A percentile compares a stretch with the other conserved stretches of the same genome.
Evolutionary conservation across 2,888 invertebrate genomes (phyloP).

Genomic region (Agrotis segetum): DNA sequence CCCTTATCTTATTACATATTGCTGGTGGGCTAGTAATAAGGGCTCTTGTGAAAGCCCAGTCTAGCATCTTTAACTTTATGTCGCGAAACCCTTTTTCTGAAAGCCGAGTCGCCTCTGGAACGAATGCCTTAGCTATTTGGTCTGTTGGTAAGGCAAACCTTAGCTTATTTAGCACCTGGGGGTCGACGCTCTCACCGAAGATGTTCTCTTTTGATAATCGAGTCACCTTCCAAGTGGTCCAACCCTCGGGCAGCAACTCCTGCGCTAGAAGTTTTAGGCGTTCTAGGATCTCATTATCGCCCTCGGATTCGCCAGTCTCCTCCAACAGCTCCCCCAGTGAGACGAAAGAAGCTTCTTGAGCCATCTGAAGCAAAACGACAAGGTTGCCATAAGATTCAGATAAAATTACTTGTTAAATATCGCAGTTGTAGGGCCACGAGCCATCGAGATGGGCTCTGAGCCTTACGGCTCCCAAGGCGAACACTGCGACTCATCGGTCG

Average conservation of each 20-base stretch:
- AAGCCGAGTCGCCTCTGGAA: constrained; percentile 37
- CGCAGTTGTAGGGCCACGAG: neutral
- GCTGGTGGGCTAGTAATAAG: constrained; percentile 46
- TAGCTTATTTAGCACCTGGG: too few relatives aligned
- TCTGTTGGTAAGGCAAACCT: too few relatives aligned
- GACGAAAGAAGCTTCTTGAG: constrained; percentile 12
- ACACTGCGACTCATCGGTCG: too few relatives aligned
- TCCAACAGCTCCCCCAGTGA: constrained; percentile 21
- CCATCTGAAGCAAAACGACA: constrained; percentile 29
- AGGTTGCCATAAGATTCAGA: constrained; percentile 11
- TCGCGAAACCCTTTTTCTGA: constrained; percentile 42
- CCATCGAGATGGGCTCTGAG: neutral
- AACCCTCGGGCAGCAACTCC: too few relatives aligned
- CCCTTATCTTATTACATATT: constrained; percentile 37
- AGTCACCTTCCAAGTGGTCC: too few relatives aligned
- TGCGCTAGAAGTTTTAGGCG: too few relatives aligned
- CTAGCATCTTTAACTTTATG: constrained; percentile 25
- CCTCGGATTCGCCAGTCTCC: constrained; percentile 4
- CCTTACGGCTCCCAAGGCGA: too few relatives aligned
- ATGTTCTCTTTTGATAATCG: too few relatives aligned
- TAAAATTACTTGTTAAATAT: neutral
- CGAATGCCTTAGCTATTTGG: constrained; percentile 9
- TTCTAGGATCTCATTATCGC: too few relatives aligned
- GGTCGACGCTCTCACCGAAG: too few relatives aligned
- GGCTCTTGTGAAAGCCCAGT: constrained; percentile 39